Evolutionary conservation across 2,888 invertebrate species (phyloP).

Genomic region (Bibio marci): DNA sequence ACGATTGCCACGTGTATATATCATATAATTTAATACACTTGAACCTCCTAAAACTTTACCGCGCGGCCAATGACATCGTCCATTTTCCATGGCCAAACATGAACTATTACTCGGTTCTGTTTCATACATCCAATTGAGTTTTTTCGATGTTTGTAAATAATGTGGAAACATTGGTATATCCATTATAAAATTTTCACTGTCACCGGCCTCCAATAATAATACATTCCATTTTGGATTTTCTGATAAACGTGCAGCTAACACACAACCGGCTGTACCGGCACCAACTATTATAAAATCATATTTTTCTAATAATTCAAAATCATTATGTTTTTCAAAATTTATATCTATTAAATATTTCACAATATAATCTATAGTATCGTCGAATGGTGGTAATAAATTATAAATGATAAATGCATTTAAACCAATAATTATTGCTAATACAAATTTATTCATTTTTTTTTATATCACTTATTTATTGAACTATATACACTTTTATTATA

Average conservation of each 20-base stretch:
- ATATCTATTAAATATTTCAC: too few relatives aligned
- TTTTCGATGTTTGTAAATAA: constrained; percentile 43
- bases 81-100: constrained; percentile 27
- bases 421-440: too few relatives aligned
- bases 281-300: constrained; percentile 67
- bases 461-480: too few relatives aligned
- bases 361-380: too few relatives aligned
- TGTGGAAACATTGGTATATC: constrained; percentile 48
- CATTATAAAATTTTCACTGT: constrained; percentile 37
- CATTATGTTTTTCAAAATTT: too few relatives aligned
- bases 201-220: constrained; percentile 40
- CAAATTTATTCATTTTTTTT: too few relatives aligned
- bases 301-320: constrained; percentile 19
- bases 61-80: constrained; percentile 22
- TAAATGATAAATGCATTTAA: too few relatives aligned
- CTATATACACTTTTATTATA: too few relatives aligned
- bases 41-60: constrained; percentile 35
- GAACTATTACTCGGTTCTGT: constrained; percentile 46
- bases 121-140: constrained; percentile 56
- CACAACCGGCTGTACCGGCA: constrained; percentile 47
- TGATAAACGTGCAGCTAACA: constrained; percentile 37
- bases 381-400: too few relatives aligned
- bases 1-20: constrained; percentile 30
- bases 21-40: constrained; percentile 31
- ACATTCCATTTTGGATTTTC: constrained; percentile 37